A percentile compares a stretch with the other conserved stretches of the same genome.
phyloP scores from a whole-genome alignment of 2,113 vertebrate genomes.

The Hypomesus transpacificus region DNA sequence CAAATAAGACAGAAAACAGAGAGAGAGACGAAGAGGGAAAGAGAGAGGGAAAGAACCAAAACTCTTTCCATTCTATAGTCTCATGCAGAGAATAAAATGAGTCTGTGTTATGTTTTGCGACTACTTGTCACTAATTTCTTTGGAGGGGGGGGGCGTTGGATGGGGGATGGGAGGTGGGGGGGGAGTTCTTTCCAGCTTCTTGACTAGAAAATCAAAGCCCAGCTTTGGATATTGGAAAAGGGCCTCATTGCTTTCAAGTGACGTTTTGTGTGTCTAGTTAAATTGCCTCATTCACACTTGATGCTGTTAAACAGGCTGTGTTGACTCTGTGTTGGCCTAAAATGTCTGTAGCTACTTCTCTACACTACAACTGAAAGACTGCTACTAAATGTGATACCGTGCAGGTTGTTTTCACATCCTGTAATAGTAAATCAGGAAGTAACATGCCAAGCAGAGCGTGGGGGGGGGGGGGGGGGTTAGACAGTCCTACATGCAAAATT shows the following conservation, averaged over 20 bases:
- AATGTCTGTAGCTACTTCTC: no score
- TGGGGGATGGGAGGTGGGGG: no score
- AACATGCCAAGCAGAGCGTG: no score
- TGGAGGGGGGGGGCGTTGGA: no score
- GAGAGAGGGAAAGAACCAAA: not conserved
- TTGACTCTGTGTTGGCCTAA: not conserved
- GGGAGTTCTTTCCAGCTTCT: not conserved
- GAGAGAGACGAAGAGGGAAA: not conserved
- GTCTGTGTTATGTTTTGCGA: not conserved
- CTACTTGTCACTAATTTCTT: slow-evolving; percentile 1
- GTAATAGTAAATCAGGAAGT: no score
- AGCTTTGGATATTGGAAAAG: not conserved
- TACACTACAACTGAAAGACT: no score
- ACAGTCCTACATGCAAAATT: no score
- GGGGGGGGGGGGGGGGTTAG: no score
- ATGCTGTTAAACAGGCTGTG: not conserved
- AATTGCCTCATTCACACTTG: not conserved
- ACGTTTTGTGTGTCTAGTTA: slow-evolving; percentile 2
- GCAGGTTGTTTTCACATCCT: no score
- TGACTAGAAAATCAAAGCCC: not conserved
- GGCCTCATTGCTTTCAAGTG: not conserved
- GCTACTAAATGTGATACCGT: no score
- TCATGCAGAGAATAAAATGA: not conserved
- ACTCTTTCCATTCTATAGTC: not conserved
- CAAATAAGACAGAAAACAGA: not conserved